phyloP scores from a whole-genome alignment of 1,140 invertebrate genomes.

The Polypedilum vanderplanki region DNA sequence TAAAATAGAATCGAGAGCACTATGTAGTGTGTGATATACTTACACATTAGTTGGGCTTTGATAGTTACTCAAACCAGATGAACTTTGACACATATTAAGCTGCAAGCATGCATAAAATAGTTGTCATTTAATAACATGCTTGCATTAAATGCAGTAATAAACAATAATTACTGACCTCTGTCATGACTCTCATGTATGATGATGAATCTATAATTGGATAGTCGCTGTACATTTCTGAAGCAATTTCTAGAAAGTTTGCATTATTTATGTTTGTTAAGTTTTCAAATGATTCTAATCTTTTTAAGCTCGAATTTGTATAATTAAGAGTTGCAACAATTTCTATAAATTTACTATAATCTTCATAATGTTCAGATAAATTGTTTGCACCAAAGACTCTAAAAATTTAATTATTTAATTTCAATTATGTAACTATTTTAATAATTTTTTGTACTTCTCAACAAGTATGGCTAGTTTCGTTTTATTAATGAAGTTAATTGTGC shows the following conservation, averaged over 20 bases:
- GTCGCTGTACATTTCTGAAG: background rate
- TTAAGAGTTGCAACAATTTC: background rate
- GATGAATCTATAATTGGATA: background rate
- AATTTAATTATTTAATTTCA: background rate
- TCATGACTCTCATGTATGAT: background rate
- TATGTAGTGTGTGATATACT: too few relatives aligned
- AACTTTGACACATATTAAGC: conserved; percentile 3
- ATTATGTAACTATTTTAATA: background rate
- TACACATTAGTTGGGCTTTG: background rate
- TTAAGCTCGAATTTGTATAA: background rate
- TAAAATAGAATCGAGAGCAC: too few relatives aligned
- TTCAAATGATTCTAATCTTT: background rate
- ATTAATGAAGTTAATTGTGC: background rate
- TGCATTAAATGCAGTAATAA: too few relatives aligned
- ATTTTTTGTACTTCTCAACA: background rate
- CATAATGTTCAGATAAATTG: background rate
- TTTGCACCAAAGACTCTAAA: background rate
- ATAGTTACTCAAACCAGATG: background rate
- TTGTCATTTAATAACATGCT: too few relatives aligned
- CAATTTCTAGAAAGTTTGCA: background rate
- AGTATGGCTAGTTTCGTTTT: background rate
- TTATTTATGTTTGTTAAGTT: background rate
- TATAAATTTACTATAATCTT: background rate
- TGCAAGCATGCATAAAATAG: too few relatives aligned
- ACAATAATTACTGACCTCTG: background rate